Evolutionary conservation across 2,888 invertebrate genomes (phyloP).

Genomic region (Allygus modestus): DNA sequence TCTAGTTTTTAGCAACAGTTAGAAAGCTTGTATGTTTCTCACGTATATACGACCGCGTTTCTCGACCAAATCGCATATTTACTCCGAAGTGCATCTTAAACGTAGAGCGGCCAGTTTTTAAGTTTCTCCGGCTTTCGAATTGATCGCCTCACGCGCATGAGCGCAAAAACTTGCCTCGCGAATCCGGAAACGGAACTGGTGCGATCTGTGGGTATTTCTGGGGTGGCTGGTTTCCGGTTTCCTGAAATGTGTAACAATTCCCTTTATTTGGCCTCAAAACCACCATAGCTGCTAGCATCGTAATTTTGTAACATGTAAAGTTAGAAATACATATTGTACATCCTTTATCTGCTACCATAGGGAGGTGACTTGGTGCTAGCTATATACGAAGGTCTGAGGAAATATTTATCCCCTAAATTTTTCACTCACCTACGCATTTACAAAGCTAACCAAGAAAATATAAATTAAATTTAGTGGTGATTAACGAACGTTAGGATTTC

Average conservation of each 20-base stretch:
- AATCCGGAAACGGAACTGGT: slow-evolving; percentile 22
- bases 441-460: no score
- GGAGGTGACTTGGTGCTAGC: no score
- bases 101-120: neutral
- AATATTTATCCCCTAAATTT: no score
- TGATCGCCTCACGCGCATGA: neutral
- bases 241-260: neutral
- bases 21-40: neutral
- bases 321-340: no score
- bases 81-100: slow-evolving; percentile 5
- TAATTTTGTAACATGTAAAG: no score
- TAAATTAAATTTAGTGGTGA: no score
- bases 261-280: neutral
- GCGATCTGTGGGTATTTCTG: neutral
- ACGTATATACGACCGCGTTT: neutral
- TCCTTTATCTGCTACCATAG: no score
- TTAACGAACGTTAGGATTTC: no score
- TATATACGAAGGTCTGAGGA: no score
- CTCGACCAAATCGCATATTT: neutral
- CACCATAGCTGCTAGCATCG: no score
- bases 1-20: neutral
- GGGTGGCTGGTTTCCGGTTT: no score
- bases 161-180: slow-evolving; percentile 7
- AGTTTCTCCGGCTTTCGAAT: slow-evolving; percentile 8
- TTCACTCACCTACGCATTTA: no score